Evolutionary conservation across 2,113 vertebrate species (phyloP), one percentile per base, ranked within the genome.

Genomic region (Amazona guildingii): DNA sequence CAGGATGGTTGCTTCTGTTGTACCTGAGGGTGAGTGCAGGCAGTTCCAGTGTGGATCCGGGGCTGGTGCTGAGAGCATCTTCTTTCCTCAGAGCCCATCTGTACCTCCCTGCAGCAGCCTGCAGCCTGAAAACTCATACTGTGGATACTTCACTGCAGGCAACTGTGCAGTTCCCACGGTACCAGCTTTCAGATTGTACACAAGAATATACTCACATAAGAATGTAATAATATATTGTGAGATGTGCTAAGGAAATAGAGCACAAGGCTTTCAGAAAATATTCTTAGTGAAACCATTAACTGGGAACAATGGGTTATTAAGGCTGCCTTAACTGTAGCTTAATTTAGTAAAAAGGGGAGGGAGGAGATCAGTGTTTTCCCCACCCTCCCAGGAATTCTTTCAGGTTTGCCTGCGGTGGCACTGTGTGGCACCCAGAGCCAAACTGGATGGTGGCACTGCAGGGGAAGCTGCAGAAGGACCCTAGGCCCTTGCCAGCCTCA

Each of bases 71-170:
- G 20, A 18, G 44, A 72, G 13, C 43, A 61, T 39, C 44, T 54
- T 8, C 5, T 54, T 15, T 27, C 13, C 46, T 55, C 16, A 37
- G 35, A 66, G 13, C 19, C n/a, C 9, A 4, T 5, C 8, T 16
- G 37, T 27, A 29, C 8, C 37, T 17, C 16, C 21, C 27, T 4
- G 20, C 0, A 0, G 29, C 62, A 75, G n/a, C 33, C 35, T 73
- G 21, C 9, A 14, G 52, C n/a, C 57, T 68, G 18, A 13, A 84
- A 75, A 37, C 18, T 1, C 2, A 16, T 6, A 14, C 5, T 1
- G 2, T 14, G 43, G 41, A n/a, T 74, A 9, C 17, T n/a, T 11
- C 27, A 11, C 11, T 37, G 25, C 4, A 5, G 7, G 24, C 54
- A 81, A 2, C 20, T 10, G 6, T 7, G 8, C 49, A 35, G 33